phyloP scores from a whole-genome alignment of 1,140 invertebrate genomes.

The Psilanteris sp. region DNA sequence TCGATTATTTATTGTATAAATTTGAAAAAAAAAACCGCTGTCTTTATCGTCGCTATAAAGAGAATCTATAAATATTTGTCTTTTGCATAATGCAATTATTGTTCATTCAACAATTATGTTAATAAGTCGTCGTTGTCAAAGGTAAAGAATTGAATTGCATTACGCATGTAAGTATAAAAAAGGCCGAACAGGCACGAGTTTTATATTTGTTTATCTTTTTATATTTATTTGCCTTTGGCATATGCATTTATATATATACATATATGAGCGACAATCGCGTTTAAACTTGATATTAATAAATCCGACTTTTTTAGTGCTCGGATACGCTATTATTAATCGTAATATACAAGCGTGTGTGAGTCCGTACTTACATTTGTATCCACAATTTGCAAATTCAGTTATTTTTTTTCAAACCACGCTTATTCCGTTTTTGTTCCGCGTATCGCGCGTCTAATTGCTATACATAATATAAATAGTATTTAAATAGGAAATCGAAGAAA shows the following conservation, averaged over 20 bases:
- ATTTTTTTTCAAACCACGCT: no score
- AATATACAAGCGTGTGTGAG: conserved; percentile 8
- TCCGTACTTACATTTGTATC: no score
- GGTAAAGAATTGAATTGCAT: conserved; percentile 23
- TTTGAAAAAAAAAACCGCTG: conserved; percentile 26
- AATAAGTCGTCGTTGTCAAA: conserved; percentile 41
- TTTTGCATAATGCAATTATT: conserved; percentile 53
- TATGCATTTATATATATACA: conserved; percentile 4
- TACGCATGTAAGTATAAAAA: conserved; percentile 28
- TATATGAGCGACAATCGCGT: conserved; percentile 9
- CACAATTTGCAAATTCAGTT: no score
- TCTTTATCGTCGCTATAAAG: conserved; percentile 14
- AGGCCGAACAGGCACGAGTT: conserved; percentile 13
- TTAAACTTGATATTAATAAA: conserved; percentile 29
- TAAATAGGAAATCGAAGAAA: no score
- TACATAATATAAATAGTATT: no score
- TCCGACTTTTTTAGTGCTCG: neutral
- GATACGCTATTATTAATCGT: neutral
- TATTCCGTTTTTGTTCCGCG: no score
- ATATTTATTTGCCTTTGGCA: conserved; percentile 37
- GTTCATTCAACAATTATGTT: conserved; percentile 54
- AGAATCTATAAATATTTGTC: conserved; percentile 47
- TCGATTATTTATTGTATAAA: conserved; percentile 12
- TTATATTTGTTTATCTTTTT: no score
- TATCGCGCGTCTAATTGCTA: no score